A percentile compares a stretch with the other conserved stretches of the same genome.
Evolutionary conservation across 2,113 vertebrate species (phyloP).

Genomic region (Oxyruncus cristatus): DNA sequence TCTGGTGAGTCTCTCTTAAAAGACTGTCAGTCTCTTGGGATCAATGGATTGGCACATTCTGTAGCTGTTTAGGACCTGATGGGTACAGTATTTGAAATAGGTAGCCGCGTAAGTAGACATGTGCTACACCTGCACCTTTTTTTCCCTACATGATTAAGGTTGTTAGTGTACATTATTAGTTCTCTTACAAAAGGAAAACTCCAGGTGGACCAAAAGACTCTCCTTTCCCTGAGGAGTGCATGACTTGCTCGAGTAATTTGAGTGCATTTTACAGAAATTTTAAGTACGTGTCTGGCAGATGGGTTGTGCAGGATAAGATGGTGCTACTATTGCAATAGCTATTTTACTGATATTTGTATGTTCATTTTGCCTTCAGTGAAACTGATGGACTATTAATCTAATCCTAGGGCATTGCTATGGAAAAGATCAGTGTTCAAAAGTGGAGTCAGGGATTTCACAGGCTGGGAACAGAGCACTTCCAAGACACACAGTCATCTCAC

Average conservation of each 20-base stretch:
- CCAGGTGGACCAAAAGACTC: neutral
- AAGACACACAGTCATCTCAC: neutral
- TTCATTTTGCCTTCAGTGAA: neutral
- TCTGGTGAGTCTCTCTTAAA: neutral
- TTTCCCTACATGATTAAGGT: neutral
- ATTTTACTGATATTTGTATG: neutral
- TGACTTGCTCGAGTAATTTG: neutral
- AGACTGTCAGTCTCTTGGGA: neutral
- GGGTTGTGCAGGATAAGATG: neutral
- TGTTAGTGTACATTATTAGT: neutral
- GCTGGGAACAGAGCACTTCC: neutral
- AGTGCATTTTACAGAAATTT: neutral
- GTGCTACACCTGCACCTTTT: neutral
- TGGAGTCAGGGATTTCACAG: neutral
- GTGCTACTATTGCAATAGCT: neutral
- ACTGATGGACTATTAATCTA: neutral
- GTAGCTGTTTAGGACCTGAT: neutral
- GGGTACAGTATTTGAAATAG: neutral
- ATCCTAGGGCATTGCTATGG: neutral
- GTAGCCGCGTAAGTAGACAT: neutral
- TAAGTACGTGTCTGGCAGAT: neutral
- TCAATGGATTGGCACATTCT: neutral
- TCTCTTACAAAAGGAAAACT: neutral
- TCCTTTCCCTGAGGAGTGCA: neutral
- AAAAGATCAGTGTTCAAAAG: neutral